Evolutionary conservation across 2,113 vertebrate genomes (phyloP), one percentile per base, ranked within the genome.

Genomic region (Oenanthe melanoleuca): DNA sequence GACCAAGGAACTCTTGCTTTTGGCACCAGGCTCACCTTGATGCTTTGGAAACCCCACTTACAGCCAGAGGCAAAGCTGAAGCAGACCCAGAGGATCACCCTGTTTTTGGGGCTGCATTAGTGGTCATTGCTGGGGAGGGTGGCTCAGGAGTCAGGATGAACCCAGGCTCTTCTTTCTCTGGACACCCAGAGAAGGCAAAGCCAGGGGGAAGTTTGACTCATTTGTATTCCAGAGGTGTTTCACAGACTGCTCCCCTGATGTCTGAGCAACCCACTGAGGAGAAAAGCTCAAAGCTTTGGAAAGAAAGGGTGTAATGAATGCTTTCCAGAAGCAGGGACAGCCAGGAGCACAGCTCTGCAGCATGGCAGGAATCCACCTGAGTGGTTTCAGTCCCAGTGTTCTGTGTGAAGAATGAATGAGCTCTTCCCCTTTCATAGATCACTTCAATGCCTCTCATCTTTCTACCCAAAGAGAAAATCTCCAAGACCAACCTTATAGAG

Each of bases 1-100:
- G 15, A 33, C 18, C 0, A 0, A 60, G 33, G 29, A 75, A 20
- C 12, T 50, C 40, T 4, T 4, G 2, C 4, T 80, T 72, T 63
- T 78, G 34, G 25, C 25, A 11, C 7, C 59, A 70, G 66, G 11
- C 9, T 67, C 50, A 47, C 16, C 57, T 31, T 7, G 5, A 11
- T 17, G 34, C 38, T 17, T 55, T 50, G 65, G 60, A 63, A 95
- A 74, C 12, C 14, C 21, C 45, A 12, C 69, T 70, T 61, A 18
- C 13, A 24, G 12, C 34, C 19, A 21, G 59, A 77, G 22, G 20
- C 4, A 47, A 61, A 31, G 73, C 7, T 81, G 60, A 15, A 0
- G 1, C 2, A 17, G 11, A 45, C 2, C 17, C 38, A 40, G 53
- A 53, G 60, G 26, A 50, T 38, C 19, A 14, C 7, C 14, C 14